Percentiles rank a stretch among this genome's conserved stretches.
Evolutionary conservation across 1,140 invertebrate species (phyloP).

Genomic region (Drosophila nasuta): DNA sequence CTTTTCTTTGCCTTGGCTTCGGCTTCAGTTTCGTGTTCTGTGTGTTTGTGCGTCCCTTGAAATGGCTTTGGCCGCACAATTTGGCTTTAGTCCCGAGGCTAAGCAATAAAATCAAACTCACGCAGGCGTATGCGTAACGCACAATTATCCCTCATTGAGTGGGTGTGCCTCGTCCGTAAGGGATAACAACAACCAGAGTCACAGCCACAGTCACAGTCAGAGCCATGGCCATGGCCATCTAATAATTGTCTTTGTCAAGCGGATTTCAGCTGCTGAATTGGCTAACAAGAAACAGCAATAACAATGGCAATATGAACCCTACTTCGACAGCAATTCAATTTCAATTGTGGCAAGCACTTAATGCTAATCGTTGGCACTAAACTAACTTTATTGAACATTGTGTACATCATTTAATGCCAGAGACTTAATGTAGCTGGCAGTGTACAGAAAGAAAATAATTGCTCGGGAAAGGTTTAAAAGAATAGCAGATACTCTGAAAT

Average conservation of each 20-base stretch:
- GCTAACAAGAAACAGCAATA: constrained; percentile 35
- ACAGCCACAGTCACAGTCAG: constrained; percentile 7
- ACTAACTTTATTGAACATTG: constrained; percentile 14
- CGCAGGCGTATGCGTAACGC: constrained; percentile 77
- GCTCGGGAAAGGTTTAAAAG: too few relatives aligned
- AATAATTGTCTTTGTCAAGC: constrained; percentile 78
- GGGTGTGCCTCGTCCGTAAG: constrained; percentile 54
- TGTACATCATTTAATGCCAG: neutral
- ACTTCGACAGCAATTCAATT: constrained; percentile 30
- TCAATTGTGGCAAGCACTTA: constrained; percentile 42
- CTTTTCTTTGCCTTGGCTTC: constrained; percentile 60
- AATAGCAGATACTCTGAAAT: too few relatives aligned
- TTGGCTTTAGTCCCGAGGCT: constrained; percentile 51
- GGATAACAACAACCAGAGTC: neutral
- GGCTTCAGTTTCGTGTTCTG: neutral
- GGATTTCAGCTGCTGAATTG: constrained; percentile 41
- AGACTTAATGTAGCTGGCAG: too few relatives aligned
- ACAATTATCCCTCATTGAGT: constrained; percentile 77
- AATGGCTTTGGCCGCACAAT: constrained; percentile 69
- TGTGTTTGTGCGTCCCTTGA: constrained; percentile 8
- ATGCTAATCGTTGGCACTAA: constrained; percentile 30
- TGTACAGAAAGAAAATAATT: too few relatives aligned
- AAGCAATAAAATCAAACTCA: constrained; percentile 72
- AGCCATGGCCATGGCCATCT: constrained; percentile 36
- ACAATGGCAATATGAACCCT: constrained; percentile 4